Evolutionary conservation across 2,888 invertebrate genomes (phyloP), one percentile per base, ranked within the genome.

Genomic region (Pasiphila rectangulata): DNA sequence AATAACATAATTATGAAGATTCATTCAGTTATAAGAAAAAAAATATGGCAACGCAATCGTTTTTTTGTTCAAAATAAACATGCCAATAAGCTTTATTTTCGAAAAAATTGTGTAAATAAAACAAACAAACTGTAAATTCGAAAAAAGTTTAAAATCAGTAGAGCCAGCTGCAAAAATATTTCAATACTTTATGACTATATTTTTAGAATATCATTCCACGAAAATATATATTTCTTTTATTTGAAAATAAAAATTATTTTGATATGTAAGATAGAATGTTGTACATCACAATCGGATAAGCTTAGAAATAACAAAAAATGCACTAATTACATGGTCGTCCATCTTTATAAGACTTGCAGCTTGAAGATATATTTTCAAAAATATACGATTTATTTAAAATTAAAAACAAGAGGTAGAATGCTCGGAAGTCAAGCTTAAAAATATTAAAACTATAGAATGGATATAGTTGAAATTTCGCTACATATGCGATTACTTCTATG

Each of bases 241-340:
- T 68, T 61, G 56, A 53, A 68, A 75, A 72, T 59, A 48, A 67
- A 72, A 67, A 64, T 57, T 60, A 59, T 57, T 17, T 72, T 85
- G 85, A 86, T 86, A 85, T 86, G 86, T 84, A 58, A 70, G 61
- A 70, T 59, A 69, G 63, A 70, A 75, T 67, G 67, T 78, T 75
- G 74, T 75, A 78, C 75, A 77, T 80, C 69, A 79, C 69, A 79
- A 74, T 69, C 59, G 46, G 54, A 53, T 12, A 55, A 52, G 48
- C 55, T 57, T 55, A 55, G 25, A 51, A 36, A 23, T 32, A 36
- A 35, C 1, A 34, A 44, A 39, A 34, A 40, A 23, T 10, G 23
- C 48, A 46, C 17, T 24, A 25, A 9, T 15, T 40, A 47, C 17
- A 42, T 35, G 46, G 45, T 51, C 47, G 21, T 49, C 38, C 40